Base-by-base conservation (phyloP, 2,113 vertebrate genomes). In the Brachyhypopomus gauderio region DNA sequence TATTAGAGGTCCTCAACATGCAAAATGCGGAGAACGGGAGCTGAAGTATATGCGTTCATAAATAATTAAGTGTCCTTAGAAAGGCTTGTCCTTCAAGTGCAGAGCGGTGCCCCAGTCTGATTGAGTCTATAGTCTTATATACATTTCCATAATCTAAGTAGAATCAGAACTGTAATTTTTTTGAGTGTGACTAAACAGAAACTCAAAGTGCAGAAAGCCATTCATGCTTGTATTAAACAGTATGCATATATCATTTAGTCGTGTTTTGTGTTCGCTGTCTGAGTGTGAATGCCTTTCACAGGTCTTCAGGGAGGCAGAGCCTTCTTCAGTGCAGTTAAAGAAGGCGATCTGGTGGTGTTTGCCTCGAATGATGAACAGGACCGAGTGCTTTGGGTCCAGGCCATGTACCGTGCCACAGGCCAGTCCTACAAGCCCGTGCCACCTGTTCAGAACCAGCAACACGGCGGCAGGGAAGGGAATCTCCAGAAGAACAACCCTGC, bases 341-440 rank as follows among this genome's bases (percentile, higher is more conserved):
- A 99, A 90, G 97, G 98, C 0, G 97, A 99, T 87, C 93, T 96
- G 0, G 95, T 99, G 20, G 91, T 97, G 87, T 98, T 97, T 79
- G 96, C 97, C 79, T 97, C 96, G 67, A 96, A 97, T 0, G 98
- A 99, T 62, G 97, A 99, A 36, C 96, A 96, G 79, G 98, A 99
- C 79, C 92, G 96, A 70, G 85, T 93, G 78, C 89, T 99, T 56
- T 99, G 98, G 98, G 95, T 99, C 72, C 98, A 99, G 92, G 98
- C 97, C 72, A 95, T 99, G 94, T 99, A 97, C 82, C 95, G 97
- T 52, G 97, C 97, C 84, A 99, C 97, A 4, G 97, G 97, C 20
- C 97, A 99, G 75, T 97, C 97, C 0, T 96, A 99, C 85, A 99
- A 98, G 82, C 97, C 97, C 0, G n/a, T 96, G 75, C 93, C 95